Evolutionary conservation across 2,888 invertebrate genomes (phyloP), one percentile per base, ranked within the genome.

Genomic region (Euspilapteryx auroguttella): DNA sequence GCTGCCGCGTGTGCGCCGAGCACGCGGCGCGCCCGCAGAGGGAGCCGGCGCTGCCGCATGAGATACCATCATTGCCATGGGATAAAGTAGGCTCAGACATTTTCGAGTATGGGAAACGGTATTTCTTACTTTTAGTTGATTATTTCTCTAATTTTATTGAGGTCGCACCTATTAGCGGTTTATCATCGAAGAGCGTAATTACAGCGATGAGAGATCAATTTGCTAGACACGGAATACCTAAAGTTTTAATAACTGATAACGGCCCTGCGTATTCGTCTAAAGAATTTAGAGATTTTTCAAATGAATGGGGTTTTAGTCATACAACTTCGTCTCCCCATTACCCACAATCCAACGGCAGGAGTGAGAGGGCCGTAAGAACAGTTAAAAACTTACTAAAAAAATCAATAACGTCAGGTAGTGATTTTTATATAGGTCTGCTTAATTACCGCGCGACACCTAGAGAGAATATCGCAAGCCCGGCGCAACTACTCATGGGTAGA

Each of bases 1-100:
- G 9, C 7, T 33, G 31, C 22, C 12, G 24, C 24, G 21, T 25
- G 11, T 34, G 28, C 12, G 5, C 3, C 3, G 28, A 28, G 13
- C 12, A 13, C 14, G 24, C 17, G 21, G 20, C 24, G 3, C 25
- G 26, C 24, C 15, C 26, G 9, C 14, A n/a, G 8, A 20, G 22
- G n/a, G 33, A 37, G 15, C 33, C 33, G 8, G 20, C 33, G 12
- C 9, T 33, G 2, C 31, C 31, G 1, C 21, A 29, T n/a, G 26
- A 30, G 10, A 33, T 37, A 10, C 36, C 34, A 4, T 4, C 8
- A 5, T 13, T 36, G 6, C 36, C 37, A n/a, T 37, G 37, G 37
- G 3, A 21, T 13, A 37, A 37, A 30, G 21, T 37, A 6, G 37
- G 32, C 6, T 24, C 35, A 3, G 38, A 40, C 22, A 29, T 40